These are phyloP conservation scores for Cydia fagiglandana DNA, from an alignment of 1,140 invertebrate species.

Conservation along the genomic window DNA sequence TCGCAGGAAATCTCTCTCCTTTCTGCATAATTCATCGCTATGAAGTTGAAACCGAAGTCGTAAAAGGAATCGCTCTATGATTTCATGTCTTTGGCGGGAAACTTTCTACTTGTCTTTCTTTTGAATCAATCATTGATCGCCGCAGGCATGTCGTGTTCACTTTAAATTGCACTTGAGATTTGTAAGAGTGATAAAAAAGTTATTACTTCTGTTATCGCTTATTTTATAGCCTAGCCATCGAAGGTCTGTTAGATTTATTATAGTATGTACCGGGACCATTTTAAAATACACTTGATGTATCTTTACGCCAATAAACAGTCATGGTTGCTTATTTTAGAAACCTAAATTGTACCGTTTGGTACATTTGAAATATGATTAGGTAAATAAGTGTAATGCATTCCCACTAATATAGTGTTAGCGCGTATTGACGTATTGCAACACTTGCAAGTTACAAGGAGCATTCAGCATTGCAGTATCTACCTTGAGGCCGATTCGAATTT, in stretches of 20 bases:
- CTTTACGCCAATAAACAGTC: too few relatives aligned
- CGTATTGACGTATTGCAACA: background rate
- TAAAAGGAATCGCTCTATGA: constrained; percentile 79
- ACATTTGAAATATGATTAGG: too few relatives aligned
- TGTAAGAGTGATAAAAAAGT: background rate
- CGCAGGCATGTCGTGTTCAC: constrained; percentile 45
- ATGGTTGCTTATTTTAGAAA: too few relatives aligned
- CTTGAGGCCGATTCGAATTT: background rate
- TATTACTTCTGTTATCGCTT: background rate
- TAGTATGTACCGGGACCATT: too few relatives aligned
- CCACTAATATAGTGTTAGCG: background rate
- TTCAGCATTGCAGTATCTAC: background rate
- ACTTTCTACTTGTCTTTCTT: constrained; percentile 72
- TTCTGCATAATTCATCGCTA: constrained; percentile 77
- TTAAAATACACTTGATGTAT: too few relatives aligned
- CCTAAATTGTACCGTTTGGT: too few relatives aligned
- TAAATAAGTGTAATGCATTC: background rate
- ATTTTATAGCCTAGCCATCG: background rate
- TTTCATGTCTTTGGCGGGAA: constrained; percentile 74
- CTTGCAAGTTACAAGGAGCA: background rate
- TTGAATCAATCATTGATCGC: constrained; percentile 61
- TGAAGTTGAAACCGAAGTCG: constrained; percentile 78
- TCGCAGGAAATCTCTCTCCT: constrained; percentile 75
- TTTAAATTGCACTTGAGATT: constrained; percentile 31
- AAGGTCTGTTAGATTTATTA: background rate